A percentile compares a stretch with the other conserved stretches of the same genome.
Evolutionary conservation across 2,113 vertebrate genomes (phyloP).

Genomic region (Thermophis baileyi): DNA sequence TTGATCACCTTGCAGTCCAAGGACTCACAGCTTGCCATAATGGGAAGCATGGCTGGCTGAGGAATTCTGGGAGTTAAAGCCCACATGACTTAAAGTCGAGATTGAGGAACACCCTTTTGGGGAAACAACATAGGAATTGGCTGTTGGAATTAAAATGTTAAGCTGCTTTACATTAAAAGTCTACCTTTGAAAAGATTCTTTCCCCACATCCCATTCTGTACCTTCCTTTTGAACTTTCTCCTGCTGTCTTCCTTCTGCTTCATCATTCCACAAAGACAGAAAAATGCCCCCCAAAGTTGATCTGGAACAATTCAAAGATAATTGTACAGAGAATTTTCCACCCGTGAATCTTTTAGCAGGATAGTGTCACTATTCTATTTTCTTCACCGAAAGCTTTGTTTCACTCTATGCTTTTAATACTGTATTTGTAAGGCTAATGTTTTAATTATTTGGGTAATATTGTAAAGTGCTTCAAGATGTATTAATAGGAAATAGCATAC

Average conservation of each 20-base stretch:
- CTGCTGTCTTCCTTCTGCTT: slow-evolving; percentile 21
- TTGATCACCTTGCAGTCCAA: too few relatives aligned
- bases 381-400: background rate
- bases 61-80: background rate
- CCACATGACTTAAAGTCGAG: background rate
- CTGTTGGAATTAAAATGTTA: slow-evolving; percentile 25
- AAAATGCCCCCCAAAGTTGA: background rate
- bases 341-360: background rate
- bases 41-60: background rate
- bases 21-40: background rate
- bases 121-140: slow-evolving; percentile 22
- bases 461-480: background rate
- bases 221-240: slow-evolving; percentile 33
- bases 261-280: slow-evolving; percentile 3
- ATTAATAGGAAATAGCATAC: background rate
- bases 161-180: slow-evolving; percentile 37
- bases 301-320: slow-evolving; percentile 24
- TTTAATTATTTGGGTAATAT: background rate
- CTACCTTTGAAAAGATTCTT: background rate
- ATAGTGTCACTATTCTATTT: background rate
- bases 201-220: background rate
- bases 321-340: background rate
- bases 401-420: background rate
- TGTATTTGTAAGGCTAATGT: background rate
- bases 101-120: background rate